Percentiles rank a stretch among this genome's conserved stretches.
Evolutionary conservation across 2,113 vertebrate species (phyloP).

Genomic region (Scomber japonicus): DNA sequence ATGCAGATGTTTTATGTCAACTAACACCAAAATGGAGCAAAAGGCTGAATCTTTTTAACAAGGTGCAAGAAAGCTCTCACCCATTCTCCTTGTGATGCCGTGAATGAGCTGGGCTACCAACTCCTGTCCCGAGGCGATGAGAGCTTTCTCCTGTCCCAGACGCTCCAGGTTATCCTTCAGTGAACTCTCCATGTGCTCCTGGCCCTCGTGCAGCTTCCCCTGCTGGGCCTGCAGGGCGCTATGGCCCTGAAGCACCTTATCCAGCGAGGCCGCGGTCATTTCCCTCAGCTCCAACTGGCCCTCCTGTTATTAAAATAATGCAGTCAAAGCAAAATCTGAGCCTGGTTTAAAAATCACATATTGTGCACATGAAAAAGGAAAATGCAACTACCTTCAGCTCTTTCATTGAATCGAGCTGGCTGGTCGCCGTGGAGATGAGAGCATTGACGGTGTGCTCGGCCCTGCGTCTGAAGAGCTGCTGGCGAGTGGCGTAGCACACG

Average conservation of each 20-base stretch:
- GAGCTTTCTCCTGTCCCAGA: constrained; percentile 82
- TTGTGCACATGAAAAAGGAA: background rate
- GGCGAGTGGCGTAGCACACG: constrained; percentile 87
- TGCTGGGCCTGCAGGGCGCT: constrained; percentile 82
- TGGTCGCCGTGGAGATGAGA: constrained; percentile 84
- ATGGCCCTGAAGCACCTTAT: constrained; percentile 84
- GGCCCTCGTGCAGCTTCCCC: constrained; percentile 80
- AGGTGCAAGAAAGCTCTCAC: constrained; percentile 59
- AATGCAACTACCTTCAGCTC: constrained; percentile 83
- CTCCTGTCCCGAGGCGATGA: constrained; percentile 79
- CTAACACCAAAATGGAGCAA: too few species aligned
- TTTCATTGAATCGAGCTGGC: constrained; percentile 86
- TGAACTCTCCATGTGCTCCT: constrained; percentile 80
- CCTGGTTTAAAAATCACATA: background rate
- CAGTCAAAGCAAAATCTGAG: background rate
- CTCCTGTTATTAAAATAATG: constrained; percentile 69
- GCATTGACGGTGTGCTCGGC: constrained; percentile 87
- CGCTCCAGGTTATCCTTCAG: constrained; percentile 79
- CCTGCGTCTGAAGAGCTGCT: constrained; percentile 85
- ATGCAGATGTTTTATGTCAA: too few species aligned
- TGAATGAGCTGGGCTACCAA: constrained; percentile 83
- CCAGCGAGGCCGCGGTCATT: constrained; percentile 75
- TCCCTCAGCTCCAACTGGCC: constrained; percentile 85
- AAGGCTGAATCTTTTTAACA: too few species aligned
- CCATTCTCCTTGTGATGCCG: constrained; percentile 83